Conservation (phyloP, 2,888 invertebrate genomes). For the Phania funesta region DNA sequence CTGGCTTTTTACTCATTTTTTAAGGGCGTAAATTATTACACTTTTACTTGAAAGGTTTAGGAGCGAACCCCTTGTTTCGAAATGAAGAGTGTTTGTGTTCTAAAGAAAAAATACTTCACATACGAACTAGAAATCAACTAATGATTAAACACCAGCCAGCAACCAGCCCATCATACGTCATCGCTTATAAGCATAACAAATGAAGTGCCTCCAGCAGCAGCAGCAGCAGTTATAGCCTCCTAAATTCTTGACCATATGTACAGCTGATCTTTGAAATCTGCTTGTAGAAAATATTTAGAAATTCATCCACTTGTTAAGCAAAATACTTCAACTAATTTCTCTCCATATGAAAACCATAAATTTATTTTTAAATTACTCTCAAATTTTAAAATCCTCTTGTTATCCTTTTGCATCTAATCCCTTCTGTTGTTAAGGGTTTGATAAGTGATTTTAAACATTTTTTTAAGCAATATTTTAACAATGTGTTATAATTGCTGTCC, state of each 20-base stretch:
- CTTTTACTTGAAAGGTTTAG: constrained; percentile 37
- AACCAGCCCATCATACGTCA: constrained; percentile 57
- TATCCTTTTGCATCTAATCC: constrained; percentile 51
- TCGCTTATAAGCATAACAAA: constrained; percentile 62
- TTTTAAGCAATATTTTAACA: constrained; percentile 23
- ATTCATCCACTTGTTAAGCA: constrained; percentile 52
- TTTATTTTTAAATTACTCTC: constrained; percentile 2
- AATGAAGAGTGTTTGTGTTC: no score
- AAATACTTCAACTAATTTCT: constrained; percentile 43
- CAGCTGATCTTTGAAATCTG: background rate
- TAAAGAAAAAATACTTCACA: background rate
- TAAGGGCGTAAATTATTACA: constrained; percentile 54
- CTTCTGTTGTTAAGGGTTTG: constrained; percentile 22
- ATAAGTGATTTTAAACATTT: constrained; percentile 8
- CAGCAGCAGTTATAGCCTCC: background rate
- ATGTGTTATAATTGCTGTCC: constrained; percentile 56
- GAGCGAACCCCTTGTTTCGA: no score
- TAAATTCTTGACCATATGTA: constrained; percentile 54
- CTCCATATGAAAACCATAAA: constrained; percentile 59
- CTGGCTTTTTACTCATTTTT: background rate
- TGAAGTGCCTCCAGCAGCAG: constrained; percentile 39
- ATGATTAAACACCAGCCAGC: background rate
- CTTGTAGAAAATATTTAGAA: background rate
- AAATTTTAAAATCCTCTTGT: constrained; percentile 15
- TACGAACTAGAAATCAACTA: background rate